Conservation (phyloP, 2,888 invertebrate species). For the Brenthis ino region DNA sequence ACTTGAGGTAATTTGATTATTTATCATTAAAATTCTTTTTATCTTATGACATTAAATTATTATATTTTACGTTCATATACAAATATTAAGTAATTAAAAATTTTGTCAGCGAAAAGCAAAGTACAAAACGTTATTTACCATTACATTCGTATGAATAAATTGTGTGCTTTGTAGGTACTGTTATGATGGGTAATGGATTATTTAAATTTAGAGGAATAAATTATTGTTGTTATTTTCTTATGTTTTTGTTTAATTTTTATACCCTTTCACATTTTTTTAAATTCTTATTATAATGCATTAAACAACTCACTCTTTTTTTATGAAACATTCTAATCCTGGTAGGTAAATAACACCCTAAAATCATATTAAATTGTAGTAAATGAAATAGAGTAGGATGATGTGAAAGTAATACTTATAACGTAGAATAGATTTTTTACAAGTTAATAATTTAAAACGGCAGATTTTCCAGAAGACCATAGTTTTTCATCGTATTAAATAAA, state of each 20-base stretch:
- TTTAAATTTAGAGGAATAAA: conserved; percentile 56
- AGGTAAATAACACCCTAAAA: too few relatives aligned
- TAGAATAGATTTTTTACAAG: too few relatives aligned
- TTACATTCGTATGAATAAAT: conserved; percentile 39
- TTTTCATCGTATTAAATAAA: too few relatives aligned
- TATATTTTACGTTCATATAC: neutral
- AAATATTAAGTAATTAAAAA: neutral
- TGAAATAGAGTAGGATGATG: too few relatives aligned
- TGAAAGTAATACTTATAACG: too few relatives aligned
- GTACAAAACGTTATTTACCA: conserved; percentile 20
- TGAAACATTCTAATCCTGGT: too few relatives aligned
- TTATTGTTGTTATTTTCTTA: conserved; percentile 60
- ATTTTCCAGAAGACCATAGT: too few relatives aligned
- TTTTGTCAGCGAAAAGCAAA: neutral
- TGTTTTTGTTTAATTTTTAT: conserved; percentile 44
- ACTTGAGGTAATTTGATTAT: too few relatives aligned
- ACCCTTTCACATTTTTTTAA: neutral
- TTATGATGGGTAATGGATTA: conserved; percentile 59
- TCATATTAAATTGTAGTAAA: too few relatives aligned
- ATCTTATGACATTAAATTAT: neutral
- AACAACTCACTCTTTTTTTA: neutral
- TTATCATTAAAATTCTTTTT: neutral
- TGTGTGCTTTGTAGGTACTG: conserved; percentile 45
- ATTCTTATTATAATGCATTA: neutral
- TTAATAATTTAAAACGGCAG: too few relatives aligned